Conservation (phyloP, 92 coral and sea anemone species). For the Actinernus sp. region DNA sequence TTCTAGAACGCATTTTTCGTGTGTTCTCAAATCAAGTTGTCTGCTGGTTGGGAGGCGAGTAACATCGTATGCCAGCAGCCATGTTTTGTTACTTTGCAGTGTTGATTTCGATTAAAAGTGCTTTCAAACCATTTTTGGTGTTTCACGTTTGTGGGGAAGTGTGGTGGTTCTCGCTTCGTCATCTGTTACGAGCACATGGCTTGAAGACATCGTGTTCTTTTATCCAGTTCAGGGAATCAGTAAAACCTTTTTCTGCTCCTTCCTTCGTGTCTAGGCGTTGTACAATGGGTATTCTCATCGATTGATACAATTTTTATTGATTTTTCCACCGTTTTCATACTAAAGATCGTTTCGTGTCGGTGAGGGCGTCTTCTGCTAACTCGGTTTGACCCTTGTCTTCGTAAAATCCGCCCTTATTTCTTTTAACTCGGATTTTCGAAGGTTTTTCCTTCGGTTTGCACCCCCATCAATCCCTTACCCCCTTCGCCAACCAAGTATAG, state of each 20-base stretch:
- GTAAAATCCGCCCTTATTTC: background rate
- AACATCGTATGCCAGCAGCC: slow-evolving; percentile 20
- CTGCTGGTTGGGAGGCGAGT: background rate
- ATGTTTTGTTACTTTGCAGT: slow-evolving; percentile 26
- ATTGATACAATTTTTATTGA: background rate
- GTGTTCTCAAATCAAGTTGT: background rate
- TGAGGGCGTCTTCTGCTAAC: slow-evolving; percentile 9
- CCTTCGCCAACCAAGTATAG: background rate
- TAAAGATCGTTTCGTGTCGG: background rate
- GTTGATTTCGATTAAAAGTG: slow-evolving; percentile 31
- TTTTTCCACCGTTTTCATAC: slow-evolving; percentile 6
- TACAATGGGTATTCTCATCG: background rate
- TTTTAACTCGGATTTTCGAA: background rate
- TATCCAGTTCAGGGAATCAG: too few relatives aligned
- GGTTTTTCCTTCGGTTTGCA: slow-evolving; percentile 12
- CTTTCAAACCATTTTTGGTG: slow-evolving; percentile 20
- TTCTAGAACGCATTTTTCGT: slow-evolving; percentile 37
- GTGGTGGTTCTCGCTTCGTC: background rate
- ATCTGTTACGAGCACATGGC: slow-evolving; percentile 45
- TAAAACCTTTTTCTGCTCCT: background rate
- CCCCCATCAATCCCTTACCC: background rate
- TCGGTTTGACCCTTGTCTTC: slow-evolving; percentile 46
- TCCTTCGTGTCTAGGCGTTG: background rate
- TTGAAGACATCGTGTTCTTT: background rate
- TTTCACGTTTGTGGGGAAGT: slow-evolving; percentile 6